These are phyloP conservation scores for Empidonax alnorum DNA, from an alignment of 2,113 vertebrate species.

Conservation along the genomic window DNA sequence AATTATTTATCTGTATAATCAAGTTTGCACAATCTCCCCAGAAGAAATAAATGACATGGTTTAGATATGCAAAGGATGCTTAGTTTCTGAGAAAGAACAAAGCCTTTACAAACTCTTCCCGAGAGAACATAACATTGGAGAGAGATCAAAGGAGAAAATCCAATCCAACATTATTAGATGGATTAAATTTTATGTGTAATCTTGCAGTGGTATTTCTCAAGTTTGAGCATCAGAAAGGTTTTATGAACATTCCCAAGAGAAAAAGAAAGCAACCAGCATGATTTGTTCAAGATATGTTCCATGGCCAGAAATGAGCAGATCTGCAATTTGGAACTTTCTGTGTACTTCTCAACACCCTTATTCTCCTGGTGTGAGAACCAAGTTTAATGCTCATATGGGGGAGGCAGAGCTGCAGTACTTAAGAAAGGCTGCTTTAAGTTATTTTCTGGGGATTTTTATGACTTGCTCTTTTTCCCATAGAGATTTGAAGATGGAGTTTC, in stretches of 20 bases:
- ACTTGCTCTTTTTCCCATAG: neutral
- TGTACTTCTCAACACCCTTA: neutral
- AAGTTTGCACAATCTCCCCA: neutral
- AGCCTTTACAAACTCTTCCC: slow-evolving; percentile 10
- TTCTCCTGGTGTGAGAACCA: neutral
- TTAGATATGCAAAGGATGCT: slow-evolving; percentile 33
- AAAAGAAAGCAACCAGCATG: neutral
- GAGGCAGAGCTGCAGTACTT: neutral
- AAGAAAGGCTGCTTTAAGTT: neutral
- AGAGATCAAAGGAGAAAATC: slow-evolving; percentile 52
- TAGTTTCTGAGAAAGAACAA: slow-evolving; percentile 47
- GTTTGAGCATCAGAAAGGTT: neutral
- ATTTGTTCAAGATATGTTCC: neutral
- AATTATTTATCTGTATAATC: slow-evolving; percentile 44
- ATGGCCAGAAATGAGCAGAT: neutral
- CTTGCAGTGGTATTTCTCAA: slow-evolving; percentile 14
- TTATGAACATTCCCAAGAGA: slow-evolving; percentile 20
- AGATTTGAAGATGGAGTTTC: neutral
- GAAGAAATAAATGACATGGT: slow-evolving; percentile 23
- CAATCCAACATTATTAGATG: neutral
- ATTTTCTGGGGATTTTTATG: neutral
- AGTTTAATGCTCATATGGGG: neutral
- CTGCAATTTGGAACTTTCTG: neutral
- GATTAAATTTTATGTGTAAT: slow-evolving; percentile 29
- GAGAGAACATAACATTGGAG: slow-evolving; percentile 25